Conservation (phyloP, 2,113 vertebrate genomes). For the Climacteris rufus region DNA sequence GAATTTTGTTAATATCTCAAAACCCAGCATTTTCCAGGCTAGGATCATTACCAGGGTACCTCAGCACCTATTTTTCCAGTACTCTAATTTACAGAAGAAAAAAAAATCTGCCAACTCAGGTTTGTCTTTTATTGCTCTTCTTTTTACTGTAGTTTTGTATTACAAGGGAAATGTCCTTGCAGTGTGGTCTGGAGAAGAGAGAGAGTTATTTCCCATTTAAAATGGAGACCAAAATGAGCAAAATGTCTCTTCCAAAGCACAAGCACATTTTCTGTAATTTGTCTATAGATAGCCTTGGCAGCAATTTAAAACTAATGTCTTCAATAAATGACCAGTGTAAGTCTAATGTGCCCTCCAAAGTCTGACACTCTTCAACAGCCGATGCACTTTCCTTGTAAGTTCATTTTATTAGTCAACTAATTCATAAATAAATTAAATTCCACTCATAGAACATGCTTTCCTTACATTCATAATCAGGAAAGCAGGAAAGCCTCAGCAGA, state of each 20-base stretch:
- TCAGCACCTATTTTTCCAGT: not conserved
- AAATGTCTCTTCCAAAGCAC: not conserved
- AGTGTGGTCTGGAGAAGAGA: not conserved
- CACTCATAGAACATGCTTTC: not conserved
- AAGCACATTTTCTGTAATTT: not conserved
- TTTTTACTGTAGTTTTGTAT: not conserved
- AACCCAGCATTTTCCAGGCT: not conserved
- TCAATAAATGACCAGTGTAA: not conserved
- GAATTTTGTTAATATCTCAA: not conserved
- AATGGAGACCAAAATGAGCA: not conserved
- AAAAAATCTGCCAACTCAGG: not conserved
- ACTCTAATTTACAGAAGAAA: not conserved
- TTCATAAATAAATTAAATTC: constrained; percentile 51
- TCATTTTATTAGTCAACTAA: constrained; percentile 60
- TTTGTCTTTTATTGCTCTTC: not conserved
- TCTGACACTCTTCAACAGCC: not conserved
- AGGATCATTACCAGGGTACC: not conserved
- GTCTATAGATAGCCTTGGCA: constrained; percentile 23
- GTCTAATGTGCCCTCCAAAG: constrained; percentile 19
- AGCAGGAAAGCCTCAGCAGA: constrained; percentile 2
- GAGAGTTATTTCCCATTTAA: not conserved
- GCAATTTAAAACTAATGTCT: constrained; percentile 16
- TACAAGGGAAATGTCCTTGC: not conserved
- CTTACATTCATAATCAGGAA: constrained; percentile 1
- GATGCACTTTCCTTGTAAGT: not conserved